Percentiles rank a stretch among this genome's conserved stretches.
Evolutionary conservation across 2,888 invertebrate species (phyloP).

Genomic region (Tenthredo amoena): DNA sequence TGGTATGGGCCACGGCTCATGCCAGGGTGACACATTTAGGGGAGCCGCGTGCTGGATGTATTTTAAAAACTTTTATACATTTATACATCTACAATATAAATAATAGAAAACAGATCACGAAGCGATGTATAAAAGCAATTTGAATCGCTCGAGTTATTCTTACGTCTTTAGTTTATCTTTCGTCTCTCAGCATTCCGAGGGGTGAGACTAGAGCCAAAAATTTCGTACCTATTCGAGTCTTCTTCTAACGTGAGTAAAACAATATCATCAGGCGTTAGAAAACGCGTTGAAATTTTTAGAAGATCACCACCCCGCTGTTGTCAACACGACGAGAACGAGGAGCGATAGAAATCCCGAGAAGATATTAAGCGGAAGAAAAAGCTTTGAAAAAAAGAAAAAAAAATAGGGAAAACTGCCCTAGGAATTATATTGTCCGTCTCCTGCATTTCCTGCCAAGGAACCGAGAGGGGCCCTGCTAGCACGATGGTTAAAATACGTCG

Average conservation of each 20-base stretch:
- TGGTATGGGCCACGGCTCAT: not conserved
- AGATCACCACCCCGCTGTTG: not conserved
- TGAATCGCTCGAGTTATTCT: not conserved
- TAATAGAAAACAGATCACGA: not conserved
- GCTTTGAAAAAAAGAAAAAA: not conserved
- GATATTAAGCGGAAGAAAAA: not conserved
- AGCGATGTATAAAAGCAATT: not conserved
- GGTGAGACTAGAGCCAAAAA: not conserved
- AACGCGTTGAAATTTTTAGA: not conserved
- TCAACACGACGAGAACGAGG: not conserved
- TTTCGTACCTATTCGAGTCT: not conserved
- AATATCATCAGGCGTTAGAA: not conserved
- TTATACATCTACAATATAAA: not conserved
- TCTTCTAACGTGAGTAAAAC: not conserved
- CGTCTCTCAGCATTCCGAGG: not conserved
- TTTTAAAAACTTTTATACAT: not conserved
- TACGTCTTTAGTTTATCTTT: not conserved
- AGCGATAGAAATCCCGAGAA: not conserved
- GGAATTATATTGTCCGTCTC: constrained; percentile 32
- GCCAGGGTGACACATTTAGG: not conserved
- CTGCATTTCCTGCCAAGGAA: constrained; percentile 2
- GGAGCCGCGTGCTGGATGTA: not conserved
- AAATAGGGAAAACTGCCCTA: not conserved
- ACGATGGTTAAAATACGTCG: not conserved
- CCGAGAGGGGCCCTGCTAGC: not conserved